These are phyloP conservation scores for Yponomeuta sedellus DNA, from an alignment of 2,888 invertebrate species.

Conservation along the genomic window DNA sequence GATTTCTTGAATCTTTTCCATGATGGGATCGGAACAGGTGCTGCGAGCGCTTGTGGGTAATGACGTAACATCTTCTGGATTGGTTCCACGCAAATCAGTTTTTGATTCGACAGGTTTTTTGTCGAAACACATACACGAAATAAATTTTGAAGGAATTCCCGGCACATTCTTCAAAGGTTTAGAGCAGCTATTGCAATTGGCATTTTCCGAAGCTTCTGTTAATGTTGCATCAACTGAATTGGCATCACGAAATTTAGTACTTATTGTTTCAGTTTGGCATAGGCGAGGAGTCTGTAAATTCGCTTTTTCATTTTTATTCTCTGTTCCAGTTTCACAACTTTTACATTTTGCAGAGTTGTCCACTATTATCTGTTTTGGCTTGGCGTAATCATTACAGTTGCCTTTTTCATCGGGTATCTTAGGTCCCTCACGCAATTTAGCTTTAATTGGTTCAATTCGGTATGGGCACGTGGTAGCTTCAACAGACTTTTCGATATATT, in stretches of 20 bases:
- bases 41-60: neutral
- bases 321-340: slow-evolving; percentile 20
- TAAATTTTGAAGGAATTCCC: neutral
- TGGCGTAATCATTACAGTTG: neutral
- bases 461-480: too few species aligned
- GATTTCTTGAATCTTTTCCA: slow-evolving; percentile 57
- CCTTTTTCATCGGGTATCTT: neutral
- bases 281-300: neutral
- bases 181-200: neutral
- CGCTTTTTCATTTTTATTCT: neutral
- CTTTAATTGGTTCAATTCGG: too few species aligned
- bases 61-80: neutral
- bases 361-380: neutral
- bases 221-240: neutral
- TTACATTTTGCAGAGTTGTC: neutral
- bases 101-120: neutral
- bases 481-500: too few species aligned
- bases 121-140: neutral
- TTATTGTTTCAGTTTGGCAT: neutral
- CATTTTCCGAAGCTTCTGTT: neutral
- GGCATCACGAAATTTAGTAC: neutral
- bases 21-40: slow-evolving; percentile 36
- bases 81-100: neutral
- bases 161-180: neutral
- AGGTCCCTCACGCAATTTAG: too few species aligned